These are phyloP conservation scores for Sphaeridia pumilis DNA, from an alignment of 2,888 invertebrate genomes.

Conservation along the genomic window DNA sequence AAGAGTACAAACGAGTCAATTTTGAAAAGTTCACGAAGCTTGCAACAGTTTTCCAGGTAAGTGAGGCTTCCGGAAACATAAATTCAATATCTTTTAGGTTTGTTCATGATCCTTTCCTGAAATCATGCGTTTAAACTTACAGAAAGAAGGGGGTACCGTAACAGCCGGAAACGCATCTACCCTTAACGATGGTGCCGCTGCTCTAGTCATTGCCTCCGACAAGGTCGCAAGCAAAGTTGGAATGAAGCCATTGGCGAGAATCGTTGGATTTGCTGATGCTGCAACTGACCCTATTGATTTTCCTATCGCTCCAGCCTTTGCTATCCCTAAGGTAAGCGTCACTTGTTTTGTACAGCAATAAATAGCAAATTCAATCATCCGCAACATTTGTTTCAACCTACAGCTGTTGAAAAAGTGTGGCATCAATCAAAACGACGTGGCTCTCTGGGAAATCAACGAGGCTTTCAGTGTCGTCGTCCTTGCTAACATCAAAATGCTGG, in stretches of 20 bases:
- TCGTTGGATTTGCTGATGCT: slow-evolving; percentile 85
- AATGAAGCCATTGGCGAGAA: slow-evolving; percentile 74
- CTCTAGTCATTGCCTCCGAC: slow-evolving; percentile 71
- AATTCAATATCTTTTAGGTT: no score
- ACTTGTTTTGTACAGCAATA: not conserved
- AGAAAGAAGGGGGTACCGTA: slow-evolving; percentile 84
- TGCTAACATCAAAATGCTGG: slow-evolving; percentile 77
- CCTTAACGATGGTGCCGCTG: slow-evolving; percentile 92
- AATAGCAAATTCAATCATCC: not conserved
- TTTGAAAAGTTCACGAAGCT: slow-evolving; percentile 81
- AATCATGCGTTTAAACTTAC: no score
- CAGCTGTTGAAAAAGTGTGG: slow-evolving; percentile 70
- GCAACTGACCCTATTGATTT: slow-evolving; percentile 95
- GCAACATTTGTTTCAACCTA: no score
- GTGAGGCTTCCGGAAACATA: no score
- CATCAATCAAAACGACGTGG: slow-evolving; percentile 72
- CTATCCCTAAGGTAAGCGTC: slow-evolving; percentile 59
- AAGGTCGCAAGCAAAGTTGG: slow-evolving; percentile 61
- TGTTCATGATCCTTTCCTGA: no score
- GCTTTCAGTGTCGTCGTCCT: slow-evolving; percentile 93
- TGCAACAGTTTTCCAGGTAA: slow-evolving; percentile 74
- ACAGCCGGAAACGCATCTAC: slow-evolving; percentile 98
- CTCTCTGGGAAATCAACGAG: slow-evolving; percentile 97
- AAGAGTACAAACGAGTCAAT: slow-evolving; percentile 88
- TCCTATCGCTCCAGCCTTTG: slow-evolving; percentile 86